Evolutionary conservation across 1,140 invertebrate genomes (phyloP).

Genomic region (Meloidogyne exigua): DNA sequence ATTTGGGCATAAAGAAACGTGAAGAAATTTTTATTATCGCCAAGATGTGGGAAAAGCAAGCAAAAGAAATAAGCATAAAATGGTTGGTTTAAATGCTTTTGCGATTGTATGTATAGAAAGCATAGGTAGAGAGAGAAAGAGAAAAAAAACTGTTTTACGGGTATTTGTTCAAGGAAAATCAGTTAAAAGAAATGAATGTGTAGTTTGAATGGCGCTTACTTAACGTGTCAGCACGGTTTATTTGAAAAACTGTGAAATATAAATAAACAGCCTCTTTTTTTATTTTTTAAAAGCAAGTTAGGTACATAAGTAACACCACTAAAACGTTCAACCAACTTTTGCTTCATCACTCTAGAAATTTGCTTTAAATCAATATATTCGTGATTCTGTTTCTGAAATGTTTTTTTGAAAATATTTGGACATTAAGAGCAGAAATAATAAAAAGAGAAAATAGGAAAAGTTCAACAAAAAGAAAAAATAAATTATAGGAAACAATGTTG

Average conservation of each 20-base stretch:
- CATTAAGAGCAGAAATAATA: not conserved
- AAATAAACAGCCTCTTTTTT: not conserved
- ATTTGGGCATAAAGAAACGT: not conserved
- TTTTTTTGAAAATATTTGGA: not conserved
- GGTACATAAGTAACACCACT: no score
- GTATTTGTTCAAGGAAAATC: not conserved
- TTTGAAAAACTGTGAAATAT: not conserved
- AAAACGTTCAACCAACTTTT: conserved; percentile 1
- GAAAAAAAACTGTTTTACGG: not conserved
- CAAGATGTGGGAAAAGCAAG: not conserved
- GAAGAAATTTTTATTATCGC: not conserved
- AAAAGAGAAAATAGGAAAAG: not conserved
- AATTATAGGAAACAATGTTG: no score
- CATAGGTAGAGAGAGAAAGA: not conserved
- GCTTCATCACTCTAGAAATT: not conserved
- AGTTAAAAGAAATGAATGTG: not conserved
- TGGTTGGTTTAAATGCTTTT: not conserved
- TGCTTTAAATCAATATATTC: not conserved
- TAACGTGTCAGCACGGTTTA: not conserved
- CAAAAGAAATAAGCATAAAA: not conserved
- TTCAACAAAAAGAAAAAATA: not conserved
- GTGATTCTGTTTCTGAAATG: not conserved
- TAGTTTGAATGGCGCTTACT: not conserved
- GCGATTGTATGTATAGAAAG: not conserved
- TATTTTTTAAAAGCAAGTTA: no score